Percentiles rank a stretch among this genome's conserved stretches.
These are phyloP conservation scores for Cephalotes varians DNA, from an alignment of 2,888 invertebrate genomes.

Conservation along the genomic window DNA sequence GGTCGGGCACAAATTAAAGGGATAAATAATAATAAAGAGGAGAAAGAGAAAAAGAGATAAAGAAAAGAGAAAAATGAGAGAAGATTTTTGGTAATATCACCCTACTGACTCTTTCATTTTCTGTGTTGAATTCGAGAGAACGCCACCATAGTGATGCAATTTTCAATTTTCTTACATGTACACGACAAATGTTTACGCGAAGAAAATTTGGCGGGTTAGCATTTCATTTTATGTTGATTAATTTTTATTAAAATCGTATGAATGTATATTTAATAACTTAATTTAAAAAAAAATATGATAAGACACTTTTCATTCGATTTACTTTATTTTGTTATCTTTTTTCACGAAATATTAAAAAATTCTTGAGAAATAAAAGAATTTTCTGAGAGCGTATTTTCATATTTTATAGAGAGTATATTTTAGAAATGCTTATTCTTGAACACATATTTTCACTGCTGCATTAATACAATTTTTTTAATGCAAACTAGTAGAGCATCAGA, in stretches of 20 bases:
- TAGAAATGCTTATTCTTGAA: background rate
- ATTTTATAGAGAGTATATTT: background rate
- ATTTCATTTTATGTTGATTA: background rate
- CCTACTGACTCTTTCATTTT: constrained; percentile 23
- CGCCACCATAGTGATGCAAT: background rate
- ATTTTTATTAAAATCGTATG: background rate
- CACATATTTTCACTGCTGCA: background rate
- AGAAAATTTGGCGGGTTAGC: background rate
- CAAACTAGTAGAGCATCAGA: background rate
- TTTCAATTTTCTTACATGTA: background rate
- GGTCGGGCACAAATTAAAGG: constrained; percentile 45
- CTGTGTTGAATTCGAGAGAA: constrained; percentile 10
- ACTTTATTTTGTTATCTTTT: background rate
- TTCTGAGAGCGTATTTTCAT: background rate
- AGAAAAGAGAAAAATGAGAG: background rate
- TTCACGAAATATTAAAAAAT: background rate
- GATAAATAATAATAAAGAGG: constrained; percentile 43
- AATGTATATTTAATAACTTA: background rate
- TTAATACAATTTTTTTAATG: constrained; percentile 18
- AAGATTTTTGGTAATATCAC: background rate
- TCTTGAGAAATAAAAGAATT: background rate
- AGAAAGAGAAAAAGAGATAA: background rate
- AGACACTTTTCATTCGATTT: background rate
- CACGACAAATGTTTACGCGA: background rate
- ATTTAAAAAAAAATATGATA: background rate